Evolutionary conservation across 2,113 vertebrate species (phyloP), one percentile per base, ranked within the genome.

Genomic region (Vidua macroura): DNA sequence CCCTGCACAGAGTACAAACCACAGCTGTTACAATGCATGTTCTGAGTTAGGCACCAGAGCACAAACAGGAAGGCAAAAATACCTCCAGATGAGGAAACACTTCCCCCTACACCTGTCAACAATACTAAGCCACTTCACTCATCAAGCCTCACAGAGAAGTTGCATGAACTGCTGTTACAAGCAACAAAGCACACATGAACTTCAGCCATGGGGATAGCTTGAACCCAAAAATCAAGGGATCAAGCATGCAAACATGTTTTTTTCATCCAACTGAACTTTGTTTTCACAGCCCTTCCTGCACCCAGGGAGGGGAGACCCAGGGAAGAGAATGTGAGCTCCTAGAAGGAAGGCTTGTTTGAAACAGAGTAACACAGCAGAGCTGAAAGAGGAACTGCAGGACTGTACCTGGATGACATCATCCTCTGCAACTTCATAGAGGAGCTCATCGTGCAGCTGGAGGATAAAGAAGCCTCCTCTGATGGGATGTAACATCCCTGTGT

Each of bases 361-460:
- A 77, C 24, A 52, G 15, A 4, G 1, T 9, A n/a, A 62, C 1
- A 3, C 11, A 56, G 33, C 2, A 81, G 17, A 59, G 82, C 63
- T 95, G 69, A 46, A 55, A 90, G 76, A 79, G 33, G 28, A 66
- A 28, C 13, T 15, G 48, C 56, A 67, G 0, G 0, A 46, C 80
- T n/a, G 13, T 98, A 99, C 99, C 99, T 99, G 99, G 67, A 99
- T 98, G 81, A 98, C 84, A 80, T 99, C 98, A 2, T 99, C 98
- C 62, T 99, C 98, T 48, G 98, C 97, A 76, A 98, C 98, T 97
- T 99, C 99, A 68, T 99, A 99, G 75, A 99, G 98, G 53, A 99
- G 99, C 94, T 99, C 99, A 83, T 99, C 99, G 2, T 99, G 99
- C 83, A 99, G 98, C 24, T 99, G 99, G 62, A 99, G 98, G 67